Evolutionary conservation across 2,888 invertebrate species (phyloP).

Genomic region (Papilio elwesi): DNA sequence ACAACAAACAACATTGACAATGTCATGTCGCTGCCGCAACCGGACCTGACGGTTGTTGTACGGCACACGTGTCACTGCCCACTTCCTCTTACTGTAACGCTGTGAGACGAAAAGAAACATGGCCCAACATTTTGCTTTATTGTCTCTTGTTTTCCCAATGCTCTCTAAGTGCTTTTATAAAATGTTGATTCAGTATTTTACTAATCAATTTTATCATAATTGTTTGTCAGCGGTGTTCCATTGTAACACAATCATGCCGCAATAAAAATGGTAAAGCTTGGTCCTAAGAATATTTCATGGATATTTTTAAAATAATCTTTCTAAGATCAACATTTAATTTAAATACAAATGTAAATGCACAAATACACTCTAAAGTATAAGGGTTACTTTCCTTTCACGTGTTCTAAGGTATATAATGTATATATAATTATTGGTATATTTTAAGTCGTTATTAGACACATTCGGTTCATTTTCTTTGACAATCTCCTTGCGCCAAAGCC

Average conservation of each 20-base stretch:
- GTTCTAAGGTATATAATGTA: not conserved
- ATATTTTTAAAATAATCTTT: too few relatives aligned
- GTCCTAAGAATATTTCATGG: too few relatives aligned
- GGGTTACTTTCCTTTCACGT: not conserved
- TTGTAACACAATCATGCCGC: too few relatives aligned
- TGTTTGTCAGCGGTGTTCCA: too few relatives aligned
- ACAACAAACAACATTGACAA: slow-evolving; percentile 46
- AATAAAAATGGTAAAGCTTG: too few relatives aligned
- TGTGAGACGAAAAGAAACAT: not conserved
- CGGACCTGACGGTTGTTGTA: not conserved
- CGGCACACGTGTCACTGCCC: not conserved
- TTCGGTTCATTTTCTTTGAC: not conserved
- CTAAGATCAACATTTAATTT: too few relatives aligned
- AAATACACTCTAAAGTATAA: too few relatives aligned
- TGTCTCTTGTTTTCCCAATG: not conserved
- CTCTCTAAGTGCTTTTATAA: not conserved
- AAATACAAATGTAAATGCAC: too few relatives aligned
- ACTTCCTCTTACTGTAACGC: not conserved
- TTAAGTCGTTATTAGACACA: not conserved
- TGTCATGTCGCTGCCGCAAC: slow-evolving; percentile 36
- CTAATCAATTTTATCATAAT: too few relatives aligned
- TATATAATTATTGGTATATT: not conserved
- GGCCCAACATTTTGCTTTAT: not conserved
- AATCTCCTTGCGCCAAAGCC: slow-evolving; percentile 3
- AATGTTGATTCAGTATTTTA: too few relatives aligned